Conservation (phyloP, 2,888 invertebrate genomes). For the Euplagia quadripunctaria region DNA sequence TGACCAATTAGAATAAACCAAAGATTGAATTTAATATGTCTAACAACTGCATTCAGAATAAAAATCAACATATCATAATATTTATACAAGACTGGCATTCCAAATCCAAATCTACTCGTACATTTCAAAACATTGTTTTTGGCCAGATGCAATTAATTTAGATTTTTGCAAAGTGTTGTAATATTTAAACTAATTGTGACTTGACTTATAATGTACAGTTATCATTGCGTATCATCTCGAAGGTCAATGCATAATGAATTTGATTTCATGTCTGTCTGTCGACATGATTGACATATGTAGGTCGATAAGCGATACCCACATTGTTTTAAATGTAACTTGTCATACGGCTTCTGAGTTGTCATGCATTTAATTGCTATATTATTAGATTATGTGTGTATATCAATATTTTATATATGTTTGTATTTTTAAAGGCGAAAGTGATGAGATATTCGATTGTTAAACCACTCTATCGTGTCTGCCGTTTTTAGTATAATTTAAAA, state of each 20-base stretch:
- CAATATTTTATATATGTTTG: constrained; percentile 7
- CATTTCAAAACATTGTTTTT: not conserved
- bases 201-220: constrained; percentile 46
- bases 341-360: constrained; percentile 52
- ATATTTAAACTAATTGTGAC: constrained; percentile 20
- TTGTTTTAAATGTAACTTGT: constrained; percentile 64
- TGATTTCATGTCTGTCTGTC: constrained; percentile 44
- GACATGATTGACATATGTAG: constrained; percentile 70
- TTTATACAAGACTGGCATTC: not conserved
- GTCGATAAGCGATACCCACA: constrained; percentile 59
- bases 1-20: too few relatives aligned
- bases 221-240: constrained; percentile 67
- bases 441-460: not conserved
- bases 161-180: constrained; percentile 21
- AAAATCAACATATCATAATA: not conserved
- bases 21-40: not conserved
- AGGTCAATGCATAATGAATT: constrained; percentile 61
- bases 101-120: not conserved
- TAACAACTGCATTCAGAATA: not conserved
- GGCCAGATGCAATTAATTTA: constrained; percentile 1
- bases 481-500: too few relatives aligned
- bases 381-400: constrained; percentile 6
- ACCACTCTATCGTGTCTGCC: not conserved
- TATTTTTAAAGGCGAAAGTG: constrained; percentile 12
- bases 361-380: constrained; percentile 33